Conservation (phyloP, 2,113 vertebrate species). For the Herpailurus yagouaroundi region DNA sequence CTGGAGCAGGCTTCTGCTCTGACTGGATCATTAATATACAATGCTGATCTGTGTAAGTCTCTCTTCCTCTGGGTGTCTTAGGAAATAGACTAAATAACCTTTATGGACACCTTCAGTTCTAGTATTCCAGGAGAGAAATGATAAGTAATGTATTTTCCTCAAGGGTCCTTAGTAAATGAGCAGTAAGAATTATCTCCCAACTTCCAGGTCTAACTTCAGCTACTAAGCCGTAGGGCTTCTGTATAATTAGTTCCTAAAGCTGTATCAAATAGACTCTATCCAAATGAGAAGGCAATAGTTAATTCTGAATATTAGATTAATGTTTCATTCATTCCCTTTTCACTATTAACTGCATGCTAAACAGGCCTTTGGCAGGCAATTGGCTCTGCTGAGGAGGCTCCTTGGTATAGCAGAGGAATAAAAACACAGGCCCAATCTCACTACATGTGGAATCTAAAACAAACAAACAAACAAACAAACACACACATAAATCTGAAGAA, state of each 20-base stretch:
- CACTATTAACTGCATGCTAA: neutral
- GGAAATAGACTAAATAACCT: neutral
- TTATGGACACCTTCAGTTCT: neutral
- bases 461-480: neutral
- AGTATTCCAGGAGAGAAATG: neutral
- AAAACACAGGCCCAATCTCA: neutral
- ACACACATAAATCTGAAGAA: neutral
- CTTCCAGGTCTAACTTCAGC: neutral
- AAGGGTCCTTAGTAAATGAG: slow-evolving; percentile 8
- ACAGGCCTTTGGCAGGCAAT: neutral
- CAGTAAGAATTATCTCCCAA: neutral
- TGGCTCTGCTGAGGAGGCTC: neutral
- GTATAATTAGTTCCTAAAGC: slow-evolving; percentile 36
- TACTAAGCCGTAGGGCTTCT: neutral
- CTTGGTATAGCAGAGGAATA: neutral
- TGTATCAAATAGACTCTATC: slow-evolving; percentile 36
- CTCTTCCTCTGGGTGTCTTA: neutral
- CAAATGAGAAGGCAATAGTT: neutral
- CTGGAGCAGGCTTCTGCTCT: neutral
- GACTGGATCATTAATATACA: neutral
- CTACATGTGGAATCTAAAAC: neutral
- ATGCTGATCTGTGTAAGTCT: neutral
- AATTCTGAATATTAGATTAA: slow-evolving; percentile 29
- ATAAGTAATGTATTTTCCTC: neutral
- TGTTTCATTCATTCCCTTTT: neutral